phyloP scores from a whole-genome alignment of 2,113 vertebrate genomes.

The Epinephelus lanceolatus region DNA sequence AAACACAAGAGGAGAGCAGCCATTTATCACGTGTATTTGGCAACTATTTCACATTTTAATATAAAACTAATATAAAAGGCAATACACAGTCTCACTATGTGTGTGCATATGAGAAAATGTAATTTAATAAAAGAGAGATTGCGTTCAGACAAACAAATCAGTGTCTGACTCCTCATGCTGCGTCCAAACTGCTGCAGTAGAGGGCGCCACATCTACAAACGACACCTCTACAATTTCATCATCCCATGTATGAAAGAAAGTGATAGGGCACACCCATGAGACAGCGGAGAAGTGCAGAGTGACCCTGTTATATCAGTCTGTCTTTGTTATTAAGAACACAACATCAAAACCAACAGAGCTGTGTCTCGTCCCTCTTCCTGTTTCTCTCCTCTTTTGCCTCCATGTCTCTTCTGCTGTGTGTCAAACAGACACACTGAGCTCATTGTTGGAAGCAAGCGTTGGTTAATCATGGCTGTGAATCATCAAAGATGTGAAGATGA shows the following conservation, averaged over 20 bases:
- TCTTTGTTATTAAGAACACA: conserved; percentile 15
- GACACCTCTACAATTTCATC: not conserved
- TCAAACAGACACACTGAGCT: conserved; percentile 48
- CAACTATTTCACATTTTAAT: conserved; percentile 7
- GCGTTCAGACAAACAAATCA: not conserved
- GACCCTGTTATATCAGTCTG: conserved; percentile 9
- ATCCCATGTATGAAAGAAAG: not conserved
- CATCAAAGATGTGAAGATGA: conserved; percentile 66
- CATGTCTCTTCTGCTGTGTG: conserved; percentile 35
- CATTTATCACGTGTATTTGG: conserved; percentile 19
- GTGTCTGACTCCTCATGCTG: conserved; percentile 8
- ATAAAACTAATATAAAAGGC: conserved; percentile 1
- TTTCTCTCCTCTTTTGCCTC: conserved; percentile 18
- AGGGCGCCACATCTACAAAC: conserved; percentile 67
- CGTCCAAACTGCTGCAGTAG: conserved; percentile 60
- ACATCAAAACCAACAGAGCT: conserved; percentile 12
- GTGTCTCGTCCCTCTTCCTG: not conserved
- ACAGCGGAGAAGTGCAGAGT: conserved; percentile 3
- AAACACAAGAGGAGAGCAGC: conserved; percentile 39
- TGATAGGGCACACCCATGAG: conserved; percentile 24
- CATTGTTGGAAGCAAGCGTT: conserved; percentile 51
- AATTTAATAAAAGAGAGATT: not conserved
- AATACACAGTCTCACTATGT: not conserved
- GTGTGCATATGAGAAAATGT: not conserved
- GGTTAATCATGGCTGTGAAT: conserved; percentile 57